Conservation (phyloP, 2,113 vertebrate genomes). For the Paramisgurnus dabryanus region DNA sequence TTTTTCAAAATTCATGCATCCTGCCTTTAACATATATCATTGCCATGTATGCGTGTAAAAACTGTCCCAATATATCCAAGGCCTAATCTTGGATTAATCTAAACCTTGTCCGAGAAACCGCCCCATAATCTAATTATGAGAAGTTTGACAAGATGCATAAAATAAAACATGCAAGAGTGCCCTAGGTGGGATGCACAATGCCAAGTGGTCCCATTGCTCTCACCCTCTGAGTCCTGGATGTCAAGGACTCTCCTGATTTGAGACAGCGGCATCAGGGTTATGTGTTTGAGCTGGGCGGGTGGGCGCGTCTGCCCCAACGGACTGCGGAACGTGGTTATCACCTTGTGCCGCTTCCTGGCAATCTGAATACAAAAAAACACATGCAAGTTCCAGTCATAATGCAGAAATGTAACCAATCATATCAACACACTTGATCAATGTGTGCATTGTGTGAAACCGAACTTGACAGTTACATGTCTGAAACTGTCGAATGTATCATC, state of each 20-base stretch:
- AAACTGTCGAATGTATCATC: too few relatives aligned
- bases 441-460: too few relatives aligned
- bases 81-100: too few relatives aligned
- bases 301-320: slow-evolving; percentile 88
- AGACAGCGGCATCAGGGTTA: slow-evolving; percentile 94
- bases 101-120: too few relatives aligned
- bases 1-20: too few relatives aligned
- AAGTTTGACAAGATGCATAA: neutral
- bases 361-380: slow-evolving; percentile 74
- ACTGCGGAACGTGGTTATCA: slow-evolving; percentile 92
- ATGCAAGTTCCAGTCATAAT: neutral
- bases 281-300: slow-evolving; percentile 90
- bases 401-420: neutral
- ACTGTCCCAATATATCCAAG: too few relatives aligned
- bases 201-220: slow-evolving; percentile 36
- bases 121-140: too few relatives aligned
- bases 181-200: neutral
- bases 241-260: slow-evolving; percentile 96
- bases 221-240: slow-evolving; percentile 95
- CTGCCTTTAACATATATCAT: too few relatives aligned
- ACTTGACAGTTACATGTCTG: too few relatives aligned
- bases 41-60: too few relatives aligned
- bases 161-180: neutral
- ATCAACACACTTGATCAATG: too few relatives aligned
- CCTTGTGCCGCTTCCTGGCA: slow-evolving; percentile 94